These are phyloP conservation scores for Mycalesis mineus DNA, from an alignment of 2,888 invertebrate genomes.

Conservation along the genomic window DNA sequence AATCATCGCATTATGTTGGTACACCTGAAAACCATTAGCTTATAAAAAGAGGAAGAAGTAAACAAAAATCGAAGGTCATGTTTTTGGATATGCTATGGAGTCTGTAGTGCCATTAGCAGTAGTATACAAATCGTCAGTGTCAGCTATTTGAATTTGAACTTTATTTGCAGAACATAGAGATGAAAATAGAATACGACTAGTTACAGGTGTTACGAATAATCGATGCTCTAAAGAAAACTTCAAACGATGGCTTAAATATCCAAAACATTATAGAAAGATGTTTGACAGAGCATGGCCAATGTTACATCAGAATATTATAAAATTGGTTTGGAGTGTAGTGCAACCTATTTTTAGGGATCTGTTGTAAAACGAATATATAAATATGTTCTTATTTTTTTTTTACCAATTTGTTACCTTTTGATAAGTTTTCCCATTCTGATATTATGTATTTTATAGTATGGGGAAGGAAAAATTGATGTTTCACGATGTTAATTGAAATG, in stretches of 20 bases:
- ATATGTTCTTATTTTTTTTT: too few relatives aligned
- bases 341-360: constrained; percentile 1
- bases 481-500: too few relatives aligned
- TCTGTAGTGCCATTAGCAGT: constrained; percentile 25
- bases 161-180: background rate
- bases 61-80: constrained; percentile 21
- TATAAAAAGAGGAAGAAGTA: background rate
- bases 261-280: constrained; percentile 16
- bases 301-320: constrained; percentile 7
- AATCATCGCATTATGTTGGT: constrained; percentile 2
- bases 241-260: constrained; percentile 22
- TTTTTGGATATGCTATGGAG: constrained; percentile 15
- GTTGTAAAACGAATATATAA: background rate
- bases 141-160: constrained; percentile 9
- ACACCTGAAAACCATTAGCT: constrained; percentile 12
- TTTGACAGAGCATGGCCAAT: constrained; percentile 17
- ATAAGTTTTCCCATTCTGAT: too few relatives aligned
- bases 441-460: too few relatives aligned
- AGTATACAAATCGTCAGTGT: constrained; percentile 17
- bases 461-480: too few relatives aligned
- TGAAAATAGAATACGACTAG: background rate
- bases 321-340: background rate
- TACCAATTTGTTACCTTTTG: too few relatives aligned
- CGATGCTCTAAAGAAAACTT: constrained; percentile 17
- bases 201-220: constrained; percentile 28